These are phyloP conservation scores for Sternarchorhynchus goeldii DNA, from an alignment of 2,797 vertebrate genomes.

Conservation along the genomic window DNA sequence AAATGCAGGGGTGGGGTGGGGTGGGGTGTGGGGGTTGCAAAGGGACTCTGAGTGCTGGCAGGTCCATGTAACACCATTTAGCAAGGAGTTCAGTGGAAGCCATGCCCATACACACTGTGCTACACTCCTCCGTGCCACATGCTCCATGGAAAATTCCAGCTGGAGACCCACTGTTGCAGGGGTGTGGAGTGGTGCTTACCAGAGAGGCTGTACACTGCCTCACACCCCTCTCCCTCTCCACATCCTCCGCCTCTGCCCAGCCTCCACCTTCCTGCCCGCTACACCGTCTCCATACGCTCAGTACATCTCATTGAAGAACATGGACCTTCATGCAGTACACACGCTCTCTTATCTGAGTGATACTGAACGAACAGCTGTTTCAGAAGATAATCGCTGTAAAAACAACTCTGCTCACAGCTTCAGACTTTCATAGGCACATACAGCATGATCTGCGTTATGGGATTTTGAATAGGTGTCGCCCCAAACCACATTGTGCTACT, in stretches of 20 bases:
- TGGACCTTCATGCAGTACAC: background rate
- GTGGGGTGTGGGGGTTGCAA: conserved; percentile 27
- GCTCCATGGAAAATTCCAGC: conserved; percentile 70
- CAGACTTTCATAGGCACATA: conserved; percentile 19
- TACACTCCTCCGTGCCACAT: conserved; percentile 52
- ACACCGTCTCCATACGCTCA: background rate
- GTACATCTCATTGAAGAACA: background rate
- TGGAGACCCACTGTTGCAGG: conserved; percentile 59
- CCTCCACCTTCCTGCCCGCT: conserved; percentile 12
- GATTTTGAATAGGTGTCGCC: conserved; percentile 26
- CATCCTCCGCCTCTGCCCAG: conserved; percentile 26
- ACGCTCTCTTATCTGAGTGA: background rate
- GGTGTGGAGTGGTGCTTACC: conserved; percentile 51
- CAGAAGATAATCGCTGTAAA: no score
- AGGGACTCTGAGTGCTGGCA: conserved; percentile 43
- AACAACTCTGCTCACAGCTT: background rate
- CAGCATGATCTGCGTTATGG: conserved; percentile 12
- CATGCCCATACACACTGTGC: conserved; percentile 50
- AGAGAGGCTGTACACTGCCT: conserved; percentile 50
- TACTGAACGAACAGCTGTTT: no score
- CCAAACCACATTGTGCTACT: conserved; percentile 18
- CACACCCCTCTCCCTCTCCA: conserved; percentile 37
- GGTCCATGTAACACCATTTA: conserved; percentile 58
- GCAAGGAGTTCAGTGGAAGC: conserved; percentile 50
- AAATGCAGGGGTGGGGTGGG: conserved; percentile 52